Evolutionary conservation across 2,888 invertebrate species (phyloP), one percentile per base, ranked within the genome.

Genomic region (Dasysyrphus albostriatus): DNA sequence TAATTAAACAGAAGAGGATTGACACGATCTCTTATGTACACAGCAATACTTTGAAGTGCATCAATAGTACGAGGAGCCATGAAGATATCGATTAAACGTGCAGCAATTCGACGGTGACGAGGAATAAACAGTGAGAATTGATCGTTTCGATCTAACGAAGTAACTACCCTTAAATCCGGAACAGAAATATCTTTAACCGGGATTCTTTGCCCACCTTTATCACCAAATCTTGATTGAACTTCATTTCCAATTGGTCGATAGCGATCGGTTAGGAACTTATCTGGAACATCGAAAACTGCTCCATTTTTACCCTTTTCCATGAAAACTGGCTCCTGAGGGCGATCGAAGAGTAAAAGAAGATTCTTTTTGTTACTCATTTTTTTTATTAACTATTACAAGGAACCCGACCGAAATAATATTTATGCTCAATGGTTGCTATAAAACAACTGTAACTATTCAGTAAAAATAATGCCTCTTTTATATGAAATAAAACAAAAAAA

Each of bases 1-100:
- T 97, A 97, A 91, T 96, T 95, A 93, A 96, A 97, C 89, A 98
- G 92, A 87, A 95, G 95, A 0, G 97, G 95, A 92, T 98, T 98
- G 5, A 97, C 92, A 54, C 96, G 94, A 88, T 95, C 95, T 58
- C 96, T 94, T 42, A 95, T 94, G 90, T 94, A 97, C 10, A 95
- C 95, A 47, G 96, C 95, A 42, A 96, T 67, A 95, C 94, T 83
- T 89, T 95, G 93, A 76, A 97, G 94, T 88, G 97, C 96, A 0
- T 96, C 95, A 9, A 95, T 91, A 65, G 94, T 94, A 49, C 95
- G 94, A 94, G 96, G 95, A 24, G 94, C 96, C 94, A 96, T 93
- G 83, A 96, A 95, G 59, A 96, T 94, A 83, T 95, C 95, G 80
- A 96, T 95, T 7, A 96, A 94, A 10, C 94, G 94, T 0, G 93